A percentile compares a stretch with the other conserved stretches of the same genome.
Conservation (phyloP, 2,113 vertebrate genomes). For the Ia io region DNA sequence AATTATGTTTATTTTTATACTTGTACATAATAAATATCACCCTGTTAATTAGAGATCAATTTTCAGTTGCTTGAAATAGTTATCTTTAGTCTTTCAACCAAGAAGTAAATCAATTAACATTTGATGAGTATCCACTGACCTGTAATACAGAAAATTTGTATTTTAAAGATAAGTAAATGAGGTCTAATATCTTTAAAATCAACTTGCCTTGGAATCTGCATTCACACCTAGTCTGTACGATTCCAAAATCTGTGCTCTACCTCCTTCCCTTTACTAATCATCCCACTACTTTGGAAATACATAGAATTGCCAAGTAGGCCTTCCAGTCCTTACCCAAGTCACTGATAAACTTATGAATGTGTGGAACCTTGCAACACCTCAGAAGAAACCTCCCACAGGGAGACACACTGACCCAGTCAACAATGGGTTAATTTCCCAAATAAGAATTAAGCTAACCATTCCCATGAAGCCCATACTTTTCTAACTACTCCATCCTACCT, state of each 20-base stretch:
- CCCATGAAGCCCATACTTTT: not conserved
- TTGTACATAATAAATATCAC: conserved; percentile 3
- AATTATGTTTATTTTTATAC: not conserved
- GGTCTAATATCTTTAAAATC: not conserved
- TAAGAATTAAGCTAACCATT: not conserved
- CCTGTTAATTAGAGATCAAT: not conserved
- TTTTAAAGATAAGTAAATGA: conserved; percentile 8
- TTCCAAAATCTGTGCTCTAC: not conserved
- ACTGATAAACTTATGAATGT: not conserved
- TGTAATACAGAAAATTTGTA: not conserved
- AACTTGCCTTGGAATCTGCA: not conserved
- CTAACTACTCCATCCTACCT: not conserved
- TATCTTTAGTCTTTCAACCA: conserved; percentile 1
- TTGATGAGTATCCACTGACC: not conserved
- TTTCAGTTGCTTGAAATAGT: not conserved
- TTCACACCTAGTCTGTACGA: not conserved
- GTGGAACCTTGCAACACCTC: not conserved
- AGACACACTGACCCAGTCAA: not conserved
- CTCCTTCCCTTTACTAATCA: not conserved
- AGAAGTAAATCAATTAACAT: not conserved
- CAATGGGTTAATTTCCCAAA: not conserved
- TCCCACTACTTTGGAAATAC: not conserved
- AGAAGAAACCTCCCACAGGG: not conserved
- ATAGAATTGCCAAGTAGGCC: not conserved
- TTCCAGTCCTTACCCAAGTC: not conserved